Conservation (phyloP, 30 jellyfish, hydroid and myxozoan species). For the Hydractinia echinata region DNA sequence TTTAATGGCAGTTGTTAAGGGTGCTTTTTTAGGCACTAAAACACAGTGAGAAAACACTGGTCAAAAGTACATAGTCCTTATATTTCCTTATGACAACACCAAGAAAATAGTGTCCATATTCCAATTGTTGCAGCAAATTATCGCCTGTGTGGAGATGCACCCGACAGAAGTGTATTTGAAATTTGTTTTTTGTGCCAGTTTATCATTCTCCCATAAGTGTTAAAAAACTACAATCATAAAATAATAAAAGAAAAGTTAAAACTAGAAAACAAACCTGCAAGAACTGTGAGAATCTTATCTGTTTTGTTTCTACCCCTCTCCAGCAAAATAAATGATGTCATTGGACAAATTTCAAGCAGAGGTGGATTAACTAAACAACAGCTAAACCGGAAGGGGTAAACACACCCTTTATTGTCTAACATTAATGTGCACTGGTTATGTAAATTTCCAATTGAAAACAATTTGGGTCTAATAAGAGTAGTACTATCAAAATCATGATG, state of each 20-base stretch:
- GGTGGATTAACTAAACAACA: slow-evolving; percentile 62
- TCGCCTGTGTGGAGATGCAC: too few relatives aligned
- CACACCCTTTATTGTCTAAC: slow-evolving; percentile 62
- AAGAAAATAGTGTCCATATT: too few relatives aligned
- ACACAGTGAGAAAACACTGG: not conserved
- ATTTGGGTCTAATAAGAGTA: slow-evolving; percentile 4
- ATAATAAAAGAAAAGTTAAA: too few relatives aligned
- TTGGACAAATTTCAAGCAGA: slow-evolving; percentile 50
- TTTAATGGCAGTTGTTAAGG: slow-evolving; percentile 36
- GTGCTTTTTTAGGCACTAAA: slow-evolving; percentile 46
- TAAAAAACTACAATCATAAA: too few relatives aligned
- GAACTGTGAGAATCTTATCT: too few relatives aligned
- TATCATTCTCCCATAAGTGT: too few relatives aligned
- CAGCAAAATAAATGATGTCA: slow-evolving; percentile 38
- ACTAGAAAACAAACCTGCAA: too few relatives aligned
- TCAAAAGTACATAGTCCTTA: too few relatives aligned
- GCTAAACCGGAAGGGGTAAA: slow-evolving; percentile 52
- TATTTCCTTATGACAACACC: too few relatives aligned
- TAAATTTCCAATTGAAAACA: slow-evolving; percentile 28
- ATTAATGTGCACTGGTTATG: slow-evolving; percentile 18
- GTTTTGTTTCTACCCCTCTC: not conserved
- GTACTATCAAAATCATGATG: not conserved
- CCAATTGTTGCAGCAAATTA: too few relatives aligned
- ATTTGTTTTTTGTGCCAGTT: too few relatives aligned
- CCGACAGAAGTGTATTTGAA: too few relatives aligned